Evolutionary conservation across 2,113 vertebrate species (phyloP), one percentile per base, ranked within the genome.

Genomic region (Brachyhypopomus gauderio): DNA sequence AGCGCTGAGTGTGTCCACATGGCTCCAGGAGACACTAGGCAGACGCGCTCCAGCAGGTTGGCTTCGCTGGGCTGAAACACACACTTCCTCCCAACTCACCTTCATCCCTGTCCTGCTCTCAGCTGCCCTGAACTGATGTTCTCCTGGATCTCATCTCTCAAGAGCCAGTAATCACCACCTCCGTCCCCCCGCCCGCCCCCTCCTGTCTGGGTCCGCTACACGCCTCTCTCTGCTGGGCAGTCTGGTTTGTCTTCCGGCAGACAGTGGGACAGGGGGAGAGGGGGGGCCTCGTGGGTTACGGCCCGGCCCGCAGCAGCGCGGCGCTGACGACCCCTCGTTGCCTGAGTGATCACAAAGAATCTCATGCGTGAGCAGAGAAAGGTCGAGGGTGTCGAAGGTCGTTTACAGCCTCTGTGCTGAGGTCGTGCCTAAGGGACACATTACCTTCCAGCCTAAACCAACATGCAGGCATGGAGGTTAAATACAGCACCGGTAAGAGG

Each of bases 11-110:
- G 69, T 30, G 70, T 77, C 52, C 67, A 45, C 72, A 70, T 23
- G 58, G 81, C 78, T 72, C 73, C 85, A 85, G 73, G 80, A 80
- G 85, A 87, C 63, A 78, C 62, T 83, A 62, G 45, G 73, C 85
- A 87, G 85, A 75, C 48, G 2, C 38, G 17, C 74, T 60, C 38
- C 36, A 23, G 25, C 81, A 73, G 52, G 55, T 56, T 64, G 55
- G 41, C 25, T 56, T 71, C 56, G 58, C 36, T 66, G 84, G 76
- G 79, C 60, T 62, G 78, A 83, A 83, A 36, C 84, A 81, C 66
- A n/a, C 56, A 58, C 82, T 87, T 79, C 69, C 79, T 84, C 55
- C 78, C 19, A 0, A 27, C 72, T 78, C 67, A 60, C 72, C 79
- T 75, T 84, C 55, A 78, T 38, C 80, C 62, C 72, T 75, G 17